Conservation (phyloP, 2,888 invertebrate species). For the Tinea pellionella region DNA sequence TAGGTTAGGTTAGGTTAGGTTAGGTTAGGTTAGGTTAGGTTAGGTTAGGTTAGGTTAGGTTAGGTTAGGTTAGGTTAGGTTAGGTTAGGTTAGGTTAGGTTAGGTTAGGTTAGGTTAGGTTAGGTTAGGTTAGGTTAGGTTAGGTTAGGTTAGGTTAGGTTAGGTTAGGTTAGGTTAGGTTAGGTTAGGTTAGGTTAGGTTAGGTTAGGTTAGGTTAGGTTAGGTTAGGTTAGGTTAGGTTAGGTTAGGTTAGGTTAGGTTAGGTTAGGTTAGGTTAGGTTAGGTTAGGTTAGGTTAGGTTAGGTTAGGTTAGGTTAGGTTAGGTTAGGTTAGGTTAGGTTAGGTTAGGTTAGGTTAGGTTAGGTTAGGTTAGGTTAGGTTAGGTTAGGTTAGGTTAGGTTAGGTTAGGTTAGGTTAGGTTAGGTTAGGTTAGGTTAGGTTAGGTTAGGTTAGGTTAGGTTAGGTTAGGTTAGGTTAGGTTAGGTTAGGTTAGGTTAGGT, state of each 20-base stretch:
- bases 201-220: conserved; percentile 20
- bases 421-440: conserved; percentile 11
- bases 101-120: conserved; percentile 24
- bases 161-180: conserved; percentile 20
- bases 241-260: conserved; percentile 19
- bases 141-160: conserved; percentile 20
- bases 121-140: conserved; percentile 25
- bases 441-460: conserved; percentile 11
- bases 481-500: conserved; percentile 11
- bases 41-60: conserved; percentile 22
- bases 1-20: conserved; percentile 25
- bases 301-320: conserved; percentile 19
- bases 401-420: conserved; percentile 12
- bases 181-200: conserved; percentile 20
- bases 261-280: conserved; percentile 19
- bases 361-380: conserved; percentile 14
- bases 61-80: conserved; percentile 22
- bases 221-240: conserved; percentile 19
- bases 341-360: conserved; percentile 17
- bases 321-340: conserved; percentile 18
- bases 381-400: conserved; percentile 14
- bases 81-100: conserved; percentile 23
- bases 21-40: conserved; percentile 22
- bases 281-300: conserved; percentile 19
- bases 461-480: conserved; percentile 11